Evolutionary conservation across 2,888 invertebrate species (phyloP).

Genomic region (Drosophila meridiana): DNA sequence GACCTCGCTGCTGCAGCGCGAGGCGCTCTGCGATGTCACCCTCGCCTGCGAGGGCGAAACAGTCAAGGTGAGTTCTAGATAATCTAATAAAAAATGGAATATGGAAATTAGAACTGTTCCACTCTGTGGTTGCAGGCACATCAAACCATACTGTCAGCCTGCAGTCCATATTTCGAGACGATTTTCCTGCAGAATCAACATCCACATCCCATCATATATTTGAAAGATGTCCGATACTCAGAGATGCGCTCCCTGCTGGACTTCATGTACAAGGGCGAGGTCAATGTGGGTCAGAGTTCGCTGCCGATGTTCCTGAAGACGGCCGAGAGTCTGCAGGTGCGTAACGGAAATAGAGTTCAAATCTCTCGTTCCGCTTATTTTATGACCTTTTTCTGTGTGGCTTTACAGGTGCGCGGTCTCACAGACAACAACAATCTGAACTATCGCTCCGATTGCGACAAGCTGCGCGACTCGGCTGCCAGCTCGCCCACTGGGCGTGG

Average conservation of each 20-base stretch:
- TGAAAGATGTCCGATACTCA: constrained; percentile 95
- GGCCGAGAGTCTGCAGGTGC: constrained; percentile 94
- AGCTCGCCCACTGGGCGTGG: constrained; percentile 83
- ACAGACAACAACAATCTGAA: constrained; percentile 91
- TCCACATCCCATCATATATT: constrained; percentile 96
- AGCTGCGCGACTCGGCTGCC: constrained; percentile 84
- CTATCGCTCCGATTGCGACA: constrained; percentile 85
- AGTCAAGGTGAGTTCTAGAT: constrained; percentile 88
- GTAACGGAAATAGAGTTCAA: constrained; percentile 1
- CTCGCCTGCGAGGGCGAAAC: constrained; percentile 96
- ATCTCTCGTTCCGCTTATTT: too few relatives aligned
- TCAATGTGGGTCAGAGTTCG: constrained; percentile 96
- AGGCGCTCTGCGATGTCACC: constrained; percentile 96
- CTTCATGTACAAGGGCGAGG: constrained; percentile 97
- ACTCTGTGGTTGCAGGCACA: constrained; percentile 88
- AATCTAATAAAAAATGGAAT: too few relatives aligned
- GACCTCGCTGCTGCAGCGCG: constrained; percentile 93
- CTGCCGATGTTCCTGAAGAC: constrained; percentile 96
- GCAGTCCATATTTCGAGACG: constrained; percentile 97
- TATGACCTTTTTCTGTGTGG: constrained; percentile 12
- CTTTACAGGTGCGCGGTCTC: constrained; percentile 89
- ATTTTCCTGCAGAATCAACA: constrained; percentile 95
- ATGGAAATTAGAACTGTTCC: neutral
- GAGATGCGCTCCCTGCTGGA: constrained; percentile 95
- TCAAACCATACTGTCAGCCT: constrained; percentile 96